Conservation (phyloP, 2,888 invertebrate species). For the Drosophila helvetica region DNA sequence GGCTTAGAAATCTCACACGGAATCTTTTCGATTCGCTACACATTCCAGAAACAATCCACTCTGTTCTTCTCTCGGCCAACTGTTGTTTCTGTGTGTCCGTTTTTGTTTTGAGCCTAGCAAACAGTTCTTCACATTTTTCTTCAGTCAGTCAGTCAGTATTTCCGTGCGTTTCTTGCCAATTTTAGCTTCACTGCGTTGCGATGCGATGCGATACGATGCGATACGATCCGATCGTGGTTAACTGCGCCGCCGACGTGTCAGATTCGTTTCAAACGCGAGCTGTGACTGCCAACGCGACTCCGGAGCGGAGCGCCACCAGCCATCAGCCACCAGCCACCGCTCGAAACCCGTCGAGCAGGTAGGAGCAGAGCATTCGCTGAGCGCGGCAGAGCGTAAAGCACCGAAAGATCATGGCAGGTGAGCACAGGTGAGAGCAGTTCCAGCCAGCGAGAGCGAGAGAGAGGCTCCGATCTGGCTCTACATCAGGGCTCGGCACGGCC, state of each 20-base stretch:
- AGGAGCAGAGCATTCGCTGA: constrained; percentile 7
- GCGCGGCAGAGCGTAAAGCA: constrained; percentile 50
- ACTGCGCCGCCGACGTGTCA: constrained; percentile 81
- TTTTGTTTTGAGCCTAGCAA: constrained; percentile 48
- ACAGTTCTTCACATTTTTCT: constrained; percentile 43
- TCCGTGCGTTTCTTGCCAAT: constrained; percentile 46
- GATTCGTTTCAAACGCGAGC: constrained; percentile 80
- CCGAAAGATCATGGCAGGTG: constrained; percentile 30
- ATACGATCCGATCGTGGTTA: constrained; percentile 38
- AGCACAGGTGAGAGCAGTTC: constrained; percentile 26
- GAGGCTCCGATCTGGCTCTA: not conserved
- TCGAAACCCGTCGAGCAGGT: constrained; percentile 65
- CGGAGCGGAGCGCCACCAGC: constrained; percentile 37
- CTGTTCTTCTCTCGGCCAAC: constrained; percentile 31
- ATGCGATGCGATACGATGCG: not conserved
- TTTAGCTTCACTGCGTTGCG: constrained; percentile 14
- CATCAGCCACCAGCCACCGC: constrained; percentile 58
- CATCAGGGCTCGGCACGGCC: too few species aligned
- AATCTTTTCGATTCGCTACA: constrained; percentile 64
- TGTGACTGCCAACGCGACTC: constrained; percentile 76
- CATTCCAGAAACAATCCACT: constrained; percentile 50
- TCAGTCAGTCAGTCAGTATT: constrained; percentile 46
- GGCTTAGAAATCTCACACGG: constrained; percentile 71
- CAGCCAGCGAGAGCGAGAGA: constrained; percentile 1
- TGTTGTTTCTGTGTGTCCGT: constrained; percentile 25